These are phyloP conservation scores for Epicauta chinensis DNA, from an alignment of 1,140 invertebrate genomes.

Conservation along the genomic window DNA sequence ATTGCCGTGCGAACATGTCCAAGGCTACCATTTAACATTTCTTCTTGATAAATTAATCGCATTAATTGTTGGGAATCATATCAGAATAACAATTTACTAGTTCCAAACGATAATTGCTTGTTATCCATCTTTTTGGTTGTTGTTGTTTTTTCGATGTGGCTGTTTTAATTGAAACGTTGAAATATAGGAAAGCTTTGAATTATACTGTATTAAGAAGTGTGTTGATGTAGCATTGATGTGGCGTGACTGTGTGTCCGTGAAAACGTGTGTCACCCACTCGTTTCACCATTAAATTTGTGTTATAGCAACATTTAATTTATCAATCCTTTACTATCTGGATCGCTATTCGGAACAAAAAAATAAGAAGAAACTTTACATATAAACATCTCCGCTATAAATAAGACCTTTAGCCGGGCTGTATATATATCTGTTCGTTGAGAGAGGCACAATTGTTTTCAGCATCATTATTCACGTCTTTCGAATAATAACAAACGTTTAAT, in stretches of 20 bases:
- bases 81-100: not conserved
- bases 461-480: too few relatives aligned
- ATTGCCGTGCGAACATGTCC: constrained; percentile 23
- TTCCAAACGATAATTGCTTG: too few relatives aligned
- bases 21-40: constrained; percentile 1
- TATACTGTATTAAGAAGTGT: too few relatives aligned
- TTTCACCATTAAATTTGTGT: constrained; percentile 26
- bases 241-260: constrained; percentile 7
- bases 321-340: constrained; percentile 26
- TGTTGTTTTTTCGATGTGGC: too few relatives aligned
- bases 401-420: constrained; percentile 17
- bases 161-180: too few relatives aligned
- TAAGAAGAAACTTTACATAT: constrained; percentile 7
- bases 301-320: constrained; percentile 27
- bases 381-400: constrained; percentile 23
- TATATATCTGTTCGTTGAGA: too few relatives aligned
- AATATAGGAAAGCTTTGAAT: too few relatives aligned
- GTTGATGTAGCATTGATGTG: constrained; percentile 9
- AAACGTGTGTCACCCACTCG: constrained; percentile 21
- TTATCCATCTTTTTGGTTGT: too few relatives aligned
- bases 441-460: too few relatives aligned
- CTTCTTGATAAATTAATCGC: constrained; percentile 10
- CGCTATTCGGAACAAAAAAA: constrained; percentile 11
- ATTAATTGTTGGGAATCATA: constrained; percentile 3
- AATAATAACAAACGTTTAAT: too few relatives aligned